Evolutionary conservation across 2,888 invertebrate species (phyloP), one percentile per base, ranked within the genome.

Genomic region (Pammene aurita): DNA sequence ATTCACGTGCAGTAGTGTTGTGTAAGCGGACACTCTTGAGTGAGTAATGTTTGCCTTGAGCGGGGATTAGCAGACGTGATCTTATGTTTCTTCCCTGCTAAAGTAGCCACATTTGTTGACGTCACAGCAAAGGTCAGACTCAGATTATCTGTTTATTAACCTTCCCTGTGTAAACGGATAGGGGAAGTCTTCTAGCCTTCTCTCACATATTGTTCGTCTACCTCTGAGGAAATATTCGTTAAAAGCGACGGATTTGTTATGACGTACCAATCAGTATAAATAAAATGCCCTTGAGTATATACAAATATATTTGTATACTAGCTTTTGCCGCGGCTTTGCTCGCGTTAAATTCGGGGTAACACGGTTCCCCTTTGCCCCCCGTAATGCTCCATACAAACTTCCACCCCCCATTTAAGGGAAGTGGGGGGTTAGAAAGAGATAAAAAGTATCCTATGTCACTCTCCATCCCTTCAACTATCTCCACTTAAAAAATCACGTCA

Each of bases 91-190:
- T 41, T 57, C 11, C 35, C 38, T n/a, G 14, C 34, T 42, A 54
- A 42, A 41, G 57, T 50, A 50, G 35, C 44, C 44, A 52, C 60
- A 54, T 67, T 67, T 63, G 62, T 62, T 67, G 66, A 67, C 63
- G 57, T 63, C 50, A 50, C 50, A 42, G 41, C 42, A 42, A 67
- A 67, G 62, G 56, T 63, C 56, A 16, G 48, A 26, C 62, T 63
- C 42, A 57, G 67, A 50, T 67, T 67, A 67, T 63, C 62, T 50
- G 34, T 57, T 57, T 67, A 63, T 67, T 67, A 63, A 57, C 67
- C 50, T 56, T 63, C 14, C 18, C 44, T 46, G 41, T 50, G 67
- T 63, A 56, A 63, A 67, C 67, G 42, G 63, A 56, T 62, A 57
- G 42, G 10, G 11, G 62, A n/a, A 67, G 16, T 50, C 48, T 34